Percentiles rank a stretch among this genome's conserved stretches.
Conservation (phyloP, 2,797 vertebrate species). For the Bucorvus abyssinicus region DNA sequence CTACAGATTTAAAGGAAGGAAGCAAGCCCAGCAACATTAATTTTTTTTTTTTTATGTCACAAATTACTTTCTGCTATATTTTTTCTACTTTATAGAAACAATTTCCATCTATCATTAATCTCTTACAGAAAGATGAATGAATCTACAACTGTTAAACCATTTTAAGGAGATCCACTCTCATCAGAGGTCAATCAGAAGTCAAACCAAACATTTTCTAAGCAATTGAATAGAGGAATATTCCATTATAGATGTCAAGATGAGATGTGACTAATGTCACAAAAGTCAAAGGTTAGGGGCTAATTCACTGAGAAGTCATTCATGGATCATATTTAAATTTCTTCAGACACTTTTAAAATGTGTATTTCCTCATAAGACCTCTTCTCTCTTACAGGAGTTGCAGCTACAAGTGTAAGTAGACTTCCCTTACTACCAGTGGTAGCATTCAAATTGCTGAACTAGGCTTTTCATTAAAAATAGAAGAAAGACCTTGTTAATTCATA, state of each 20-base stretch:
- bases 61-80: background rate
- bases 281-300: constrained; percentile 71
- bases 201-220: constrained; percentile 63
- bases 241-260: constrained; percentile 65
- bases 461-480: constrained; percentile 6
- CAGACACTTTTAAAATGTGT: constrained; percentile 25
- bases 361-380: background rate
- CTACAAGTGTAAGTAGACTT: background rate
- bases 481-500: background rate
- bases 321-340: constrained; percentile 64
- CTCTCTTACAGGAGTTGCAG: background rate
- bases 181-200: constrained; percentile 67
- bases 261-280: constrained; percentile 54
- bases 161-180: constrained; percentile 28
- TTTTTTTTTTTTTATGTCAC: background rate
- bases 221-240: constrained; percentile 67
- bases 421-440: background rate
- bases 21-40: background rate
- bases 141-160: constrained; percentile 6
- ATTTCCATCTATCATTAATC: background rate
- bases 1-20: background rate
- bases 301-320: constrained; percentile 55
- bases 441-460: background rate
- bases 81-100: background rate
- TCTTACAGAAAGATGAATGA: background rate